These are phyloP conservation scores for Antedon mediterranea DNA, from an alignment of 53 echinoderm and acorn worm species.

Conservation along the genomic window DNA sequence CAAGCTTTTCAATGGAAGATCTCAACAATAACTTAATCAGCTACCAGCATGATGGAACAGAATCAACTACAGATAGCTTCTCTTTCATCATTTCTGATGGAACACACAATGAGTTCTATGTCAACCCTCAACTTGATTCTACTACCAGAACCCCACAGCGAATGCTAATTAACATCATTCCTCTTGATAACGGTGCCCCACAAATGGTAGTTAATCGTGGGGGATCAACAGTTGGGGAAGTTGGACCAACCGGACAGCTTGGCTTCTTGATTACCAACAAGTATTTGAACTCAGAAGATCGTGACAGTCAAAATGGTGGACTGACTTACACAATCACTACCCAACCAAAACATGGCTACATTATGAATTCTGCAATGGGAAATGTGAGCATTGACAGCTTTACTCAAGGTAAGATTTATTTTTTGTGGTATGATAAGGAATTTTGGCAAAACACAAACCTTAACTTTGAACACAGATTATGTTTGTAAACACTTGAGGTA, in stretches of 20 bases:
- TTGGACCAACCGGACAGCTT: constrained; percentile 54
- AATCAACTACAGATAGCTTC: constrained; percentile 64
- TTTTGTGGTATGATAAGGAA: neutral
- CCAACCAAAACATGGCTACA: constrained; percentile 69
- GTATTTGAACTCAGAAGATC: constrained; percentile 82
- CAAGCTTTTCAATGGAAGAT: constrained; percentile 83
- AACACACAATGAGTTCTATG: constrained; percentile 86
- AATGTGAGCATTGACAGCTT: constrained; percentile 90
- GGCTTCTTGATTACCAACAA: constrained; percentile 99
- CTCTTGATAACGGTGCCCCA: constrained; percentile 84
- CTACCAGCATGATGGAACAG: constrained; percentile 93
- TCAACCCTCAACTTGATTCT: constrained; percentile 49
- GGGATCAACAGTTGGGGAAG: constrained; percentile 61
- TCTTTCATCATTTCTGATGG: constrained; percentile 95
- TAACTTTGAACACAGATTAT: neutral
- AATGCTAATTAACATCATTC: constrained; percentile 55
- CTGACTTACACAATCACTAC: constrained; percentile 74
- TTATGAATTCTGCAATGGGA: constrained; percentile 66
- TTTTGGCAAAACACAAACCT: neutral
- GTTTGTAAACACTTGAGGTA: neutral
- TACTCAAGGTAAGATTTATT: constrained; percentile 70
- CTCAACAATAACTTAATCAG: constrained; percentile 93
- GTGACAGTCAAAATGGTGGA: constrained; percentile 63
- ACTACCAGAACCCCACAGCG: constrained; percentile 78
- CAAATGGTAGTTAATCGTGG: constrained; percentile 95